Evolutionary conservation across 2,888 invertebrate genomes (phyloP).

Genomic region (Acholoe squamosa): DNA sequence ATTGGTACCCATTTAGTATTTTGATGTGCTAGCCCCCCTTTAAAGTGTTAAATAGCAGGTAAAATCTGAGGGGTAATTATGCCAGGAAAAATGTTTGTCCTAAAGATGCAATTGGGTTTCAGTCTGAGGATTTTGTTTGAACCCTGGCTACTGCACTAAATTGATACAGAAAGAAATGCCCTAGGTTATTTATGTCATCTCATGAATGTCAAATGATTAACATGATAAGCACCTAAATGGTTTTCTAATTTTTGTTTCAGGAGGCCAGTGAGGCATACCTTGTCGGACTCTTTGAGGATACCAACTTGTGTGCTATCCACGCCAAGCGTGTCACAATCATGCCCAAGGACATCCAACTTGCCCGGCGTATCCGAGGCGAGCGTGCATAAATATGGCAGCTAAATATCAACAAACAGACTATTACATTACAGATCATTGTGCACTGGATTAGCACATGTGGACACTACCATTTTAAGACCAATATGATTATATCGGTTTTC

Average conservation of each 20-base stretch:
- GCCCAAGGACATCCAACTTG: conserved; percentile 98
- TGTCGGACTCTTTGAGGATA: conserved; percentile 96
- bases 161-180: no score
- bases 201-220: no score
- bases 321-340: conserved; percentile 98
- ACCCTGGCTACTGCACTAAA: no score
- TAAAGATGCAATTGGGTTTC: no score
- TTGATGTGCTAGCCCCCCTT: no score
- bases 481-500: conserved; percentile 61
- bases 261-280: conserved; percentile 70
- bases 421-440: conserved; percentile 11
- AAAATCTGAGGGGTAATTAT: no score
- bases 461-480: conserved; percentile 60
- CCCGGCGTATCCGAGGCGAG: conserved; percentile 97
- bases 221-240: no score
- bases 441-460: conserved; percentile 43
- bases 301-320: conserved; percentile 98
- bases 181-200: no score
- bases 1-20: no score
- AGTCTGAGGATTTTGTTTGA: no score
- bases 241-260: conserved; percentile 55
- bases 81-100: no score
- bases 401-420: background rate
- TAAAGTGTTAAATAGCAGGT: no score
- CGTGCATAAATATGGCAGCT: conserved; percentile 84